Conservation (phyloP, 2,797 vertebrate species). For the Poecile montanus region DNA sequence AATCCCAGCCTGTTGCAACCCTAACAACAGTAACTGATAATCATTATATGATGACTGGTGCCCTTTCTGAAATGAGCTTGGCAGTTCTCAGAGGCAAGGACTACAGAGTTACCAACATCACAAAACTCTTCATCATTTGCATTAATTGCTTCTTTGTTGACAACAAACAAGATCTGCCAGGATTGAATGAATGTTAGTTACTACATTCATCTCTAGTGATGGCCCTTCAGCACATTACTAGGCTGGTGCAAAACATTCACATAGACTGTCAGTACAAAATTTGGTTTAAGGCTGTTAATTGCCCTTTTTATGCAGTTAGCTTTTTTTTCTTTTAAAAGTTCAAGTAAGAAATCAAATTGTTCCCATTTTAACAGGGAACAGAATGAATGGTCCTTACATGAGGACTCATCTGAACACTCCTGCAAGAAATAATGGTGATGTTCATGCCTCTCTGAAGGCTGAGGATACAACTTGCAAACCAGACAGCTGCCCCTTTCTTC, state of each 20-base stretch:
- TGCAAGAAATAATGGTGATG: not conserved
- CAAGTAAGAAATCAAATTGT: not conserved
- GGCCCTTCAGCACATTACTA: not conserved
- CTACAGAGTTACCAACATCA: slow-evolving; percentile 30
- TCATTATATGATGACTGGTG: not conserved
- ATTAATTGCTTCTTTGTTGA: slow-evolving; percentile 53
- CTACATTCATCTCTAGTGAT: not conserved
- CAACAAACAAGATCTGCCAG: slow-evolving; percentile 35
- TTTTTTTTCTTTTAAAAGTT: not conserved
- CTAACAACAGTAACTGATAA: slow-evolving; percentile 4
- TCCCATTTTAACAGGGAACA: not conserved
- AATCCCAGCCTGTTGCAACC: not conserved
- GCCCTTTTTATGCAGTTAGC: not conserved
- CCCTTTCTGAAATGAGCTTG: not conserved
- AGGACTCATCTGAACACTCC: not conserved
- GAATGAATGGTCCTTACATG: not conserved
- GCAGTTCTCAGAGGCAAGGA: slow-evolving; percentile 30
- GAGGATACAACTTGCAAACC: not conserved
- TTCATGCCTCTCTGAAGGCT: not conserved
- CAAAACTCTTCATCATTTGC: slow-evolving; percentile 46
- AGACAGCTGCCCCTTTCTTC: not conserved
- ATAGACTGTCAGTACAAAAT: not conserved
- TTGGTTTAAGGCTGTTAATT: not conserved
- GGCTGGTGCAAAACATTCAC: not conserved
- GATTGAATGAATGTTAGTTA: not conserved